Base-by-base conservation (phyloP, 2,888 invertebrate genomes). In the Drosophila barbarae region DNA sequence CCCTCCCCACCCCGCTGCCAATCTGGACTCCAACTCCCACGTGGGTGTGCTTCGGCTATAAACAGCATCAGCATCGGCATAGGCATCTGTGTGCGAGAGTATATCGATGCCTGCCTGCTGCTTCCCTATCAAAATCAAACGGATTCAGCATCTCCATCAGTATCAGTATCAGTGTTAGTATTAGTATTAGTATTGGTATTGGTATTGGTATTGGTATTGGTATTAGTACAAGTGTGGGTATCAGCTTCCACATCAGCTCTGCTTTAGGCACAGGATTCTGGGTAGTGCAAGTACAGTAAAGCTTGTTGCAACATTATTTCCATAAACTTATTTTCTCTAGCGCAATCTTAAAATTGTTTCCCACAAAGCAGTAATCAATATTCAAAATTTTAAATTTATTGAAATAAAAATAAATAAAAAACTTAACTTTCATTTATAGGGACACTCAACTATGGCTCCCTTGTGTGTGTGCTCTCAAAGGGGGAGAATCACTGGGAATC, bases 21-120 rank as follows among this genome's bases (percentile, higher is more conserved):
- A 39, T 59, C 39, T 26, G 9, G 23, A 41, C 15, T 49, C 39
- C 47, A 30, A 46, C 41, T 49, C 46, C 47, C 36, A 46, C 41
- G 39, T 72, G 54, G 55, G 41, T 56, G 15, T 51, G 39, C 52
- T 32, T 35, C 59, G 46, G 74, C 73, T 70, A 77, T 76, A 74
- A 80, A 77, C 77, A 77, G 77, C 63, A 65, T 60, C 63, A 67
- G 60, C 47, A 30, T 28, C 1, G 23, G 39, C 44, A 46, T 44
- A 23, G 23, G 23, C 23, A 23, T 32, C 13, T 23, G 44, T 53
- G 32, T 64, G 53, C 68, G 49, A 50, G 49, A 44, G 35, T 38
- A 10, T 49, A 32, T 59, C 26, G 28, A 5, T 65, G 12, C 53
- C 53, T 65, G 12, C 53, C 53, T 10, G 63, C 21, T 15, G 39